phyloP scores from a whole-genome alignment of 2,888 invertebrate species.

The Rhyacophila evoluta region DNA sequence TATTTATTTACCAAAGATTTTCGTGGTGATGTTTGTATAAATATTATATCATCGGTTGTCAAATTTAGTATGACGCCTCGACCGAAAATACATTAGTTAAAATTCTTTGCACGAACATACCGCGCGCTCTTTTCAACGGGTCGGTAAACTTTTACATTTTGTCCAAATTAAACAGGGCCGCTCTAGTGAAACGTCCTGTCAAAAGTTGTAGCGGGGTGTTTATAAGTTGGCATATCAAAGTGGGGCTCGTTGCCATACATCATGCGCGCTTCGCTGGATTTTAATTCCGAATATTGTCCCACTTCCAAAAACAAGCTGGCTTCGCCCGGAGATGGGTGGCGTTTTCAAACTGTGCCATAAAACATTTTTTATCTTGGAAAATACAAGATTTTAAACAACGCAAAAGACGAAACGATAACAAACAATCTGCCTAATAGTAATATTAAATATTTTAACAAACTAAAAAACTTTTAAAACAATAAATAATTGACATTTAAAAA shows the following conservation, averaged over 20 bases:
- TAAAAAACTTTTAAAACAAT: no score
- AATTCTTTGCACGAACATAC: neutral
- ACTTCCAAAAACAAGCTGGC: slow-evolving; percentile 24
- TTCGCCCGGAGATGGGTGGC: neutral
- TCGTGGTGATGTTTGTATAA: no score
- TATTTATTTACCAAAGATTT: no score
- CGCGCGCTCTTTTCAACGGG: neutral
- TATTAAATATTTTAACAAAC: no score
- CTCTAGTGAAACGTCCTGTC: slow-evolving; percentile 13
- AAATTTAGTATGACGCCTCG: neutral
- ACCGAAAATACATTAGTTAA: neutral
- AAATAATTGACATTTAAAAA: no score
- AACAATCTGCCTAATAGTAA: no score
- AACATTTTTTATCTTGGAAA: no score
- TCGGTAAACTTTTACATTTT: slow-evolving; percentile 17
- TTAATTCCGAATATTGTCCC: slow-evolving; percentile 34
- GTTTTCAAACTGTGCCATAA: neutral
- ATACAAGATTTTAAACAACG: no score
- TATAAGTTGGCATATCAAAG: slow-evolving; percentile 25
- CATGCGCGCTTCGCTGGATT: slow-evolving; percentile 28
- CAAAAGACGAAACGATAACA: no score
- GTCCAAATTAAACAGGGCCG: slow-evolving; percentile 1
- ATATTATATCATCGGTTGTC: no score
- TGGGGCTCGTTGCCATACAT: slow-evolving; percentile 25
- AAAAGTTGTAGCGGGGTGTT: slow-evolving; percentile 21